Conservation (phyloP, 2,797 vertebrate genomes). For the Aphelocoma californica region DNA sequence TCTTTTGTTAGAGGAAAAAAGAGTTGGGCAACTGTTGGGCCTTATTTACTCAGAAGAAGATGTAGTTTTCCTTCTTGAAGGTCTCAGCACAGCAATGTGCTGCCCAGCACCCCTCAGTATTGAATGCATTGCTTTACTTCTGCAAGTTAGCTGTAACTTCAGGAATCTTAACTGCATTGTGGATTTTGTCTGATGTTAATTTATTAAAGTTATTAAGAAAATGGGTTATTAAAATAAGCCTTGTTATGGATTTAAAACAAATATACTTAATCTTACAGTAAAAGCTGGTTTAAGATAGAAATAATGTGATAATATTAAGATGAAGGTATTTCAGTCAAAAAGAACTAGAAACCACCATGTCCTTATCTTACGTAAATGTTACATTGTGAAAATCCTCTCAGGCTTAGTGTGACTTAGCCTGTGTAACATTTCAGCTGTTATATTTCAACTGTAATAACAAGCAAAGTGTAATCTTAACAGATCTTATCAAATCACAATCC, state of each 20-base stretch:
- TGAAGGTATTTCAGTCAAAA: slow-evolving; percentile 58
- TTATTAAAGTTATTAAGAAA: not conserved
- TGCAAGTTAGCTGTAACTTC: not conserved
- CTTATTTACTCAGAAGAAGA: not conserved
- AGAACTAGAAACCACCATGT: slow-evolving; percentile 28
- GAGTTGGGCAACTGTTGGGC: not conserved
- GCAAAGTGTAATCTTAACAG: slow-evolving; percentile 50
- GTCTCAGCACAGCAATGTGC: not conserved
- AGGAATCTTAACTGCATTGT: not conserved
- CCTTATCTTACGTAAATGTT: slow-evolving; percentile 54
- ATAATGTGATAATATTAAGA: not conserved
- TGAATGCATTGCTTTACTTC: not conserved
- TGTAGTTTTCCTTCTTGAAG: not conserved
- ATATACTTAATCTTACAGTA: not conserved
- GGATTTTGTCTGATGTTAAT: not conserved
- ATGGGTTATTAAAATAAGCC: not conserved
- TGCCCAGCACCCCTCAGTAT: not conserved
- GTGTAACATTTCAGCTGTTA: slow-evolving; percentile 43
- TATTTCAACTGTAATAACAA: slow-evolving; percentile 60
- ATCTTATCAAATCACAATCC: slow-evolving; percentile 40
- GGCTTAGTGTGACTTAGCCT: slow-evolving; percentile 52
- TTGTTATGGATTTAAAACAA: not conserved
- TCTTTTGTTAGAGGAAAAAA: not conserved
- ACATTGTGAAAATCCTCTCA: slow-evolving; percentile 60
- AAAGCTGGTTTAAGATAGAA: not conserved